A percentile compares a stretch with the other conserved stretches of the same genome.
These are phyloP conservation scores for Eulemur rubriventer DNA, from an alignment of 2,797 vertebrate genomes.

Conservation along the genomic window DNA sequence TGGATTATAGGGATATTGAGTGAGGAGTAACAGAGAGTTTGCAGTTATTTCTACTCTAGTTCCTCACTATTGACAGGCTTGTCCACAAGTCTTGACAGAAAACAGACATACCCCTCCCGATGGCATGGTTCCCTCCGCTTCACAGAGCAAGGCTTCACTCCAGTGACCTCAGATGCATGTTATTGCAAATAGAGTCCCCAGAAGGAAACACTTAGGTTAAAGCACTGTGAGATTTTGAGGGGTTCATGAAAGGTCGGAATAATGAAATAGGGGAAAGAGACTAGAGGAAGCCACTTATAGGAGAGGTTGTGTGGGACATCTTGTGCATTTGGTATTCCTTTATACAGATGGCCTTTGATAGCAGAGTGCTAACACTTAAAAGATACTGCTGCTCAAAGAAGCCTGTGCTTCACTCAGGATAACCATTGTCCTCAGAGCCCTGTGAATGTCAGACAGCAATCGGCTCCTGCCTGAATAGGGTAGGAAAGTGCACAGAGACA, in stretches of 20 bases:
- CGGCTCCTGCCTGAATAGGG: constrained; percentile 27
- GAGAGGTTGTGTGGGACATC: background rate
- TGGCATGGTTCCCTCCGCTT: constrained; percentile 26
- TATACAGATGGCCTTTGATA: constrained; percentile 61
- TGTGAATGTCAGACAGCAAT: background rate
- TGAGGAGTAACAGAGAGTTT: constrained; percentile 35
- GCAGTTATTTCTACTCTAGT: constrained; percentile 70
- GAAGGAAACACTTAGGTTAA: background rate
- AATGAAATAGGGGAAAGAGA: background rate
- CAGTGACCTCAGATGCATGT: constrained; percentile 51
- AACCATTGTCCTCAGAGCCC: constrained; percentile 35
- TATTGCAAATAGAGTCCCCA: constrained; percentile 53
- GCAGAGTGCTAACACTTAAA: constrained; percentile 63
- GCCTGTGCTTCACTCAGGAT: constrained; percentile 65
- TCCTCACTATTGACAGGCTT: constrained; percentile 72
- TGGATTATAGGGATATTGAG: background rate
- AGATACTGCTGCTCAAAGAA: constrained; percentile 67
- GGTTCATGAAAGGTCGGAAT: background rate
- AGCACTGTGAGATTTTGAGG: background rate
- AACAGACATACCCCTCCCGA: constrained; percentile 69
- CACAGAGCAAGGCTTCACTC: background rate
- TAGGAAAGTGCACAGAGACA: background rate
- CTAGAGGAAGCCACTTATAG: background rate
- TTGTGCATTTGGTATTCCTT: constrained; percentile 66
- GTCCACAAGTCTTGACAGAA: constrained; percentile 65